Evolutionary conservation across 2,888 invertebrate genomes (phyloP).

Genomic region (Colletes collaris): DNA sequence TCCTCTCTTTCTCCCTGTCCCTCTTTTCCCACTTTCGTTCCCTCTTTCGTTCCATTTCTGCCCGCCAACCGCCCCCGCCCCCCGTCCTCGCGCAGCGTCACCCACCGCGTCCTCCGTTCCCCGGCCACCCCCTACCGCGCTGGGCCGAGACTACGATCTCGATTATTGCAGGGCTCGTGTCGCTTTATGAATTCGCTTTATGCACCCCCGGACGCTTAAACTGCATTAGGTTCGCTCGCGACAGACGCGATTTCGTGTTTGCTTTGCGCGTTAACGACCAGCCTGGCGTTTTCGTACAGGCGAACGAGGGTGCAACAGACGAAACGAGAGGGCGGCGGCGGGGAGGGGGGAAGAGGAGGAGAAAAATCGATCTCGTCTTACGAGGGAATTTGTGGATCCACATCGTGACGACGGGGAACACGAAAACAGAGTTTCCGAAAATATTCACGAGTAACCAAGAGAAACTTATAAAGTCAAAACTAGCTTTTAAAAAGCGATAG

Average conservation of each 20-base stretch:
- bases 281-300: constrained; percentile 6
- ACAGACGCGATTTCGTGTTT: constrained; percentile 54
- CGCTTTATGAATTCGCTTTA: constrained; percentile 70
- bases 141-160: constrained; percentile 61
- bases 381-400: too few species aligned
- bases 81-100: not conserved
- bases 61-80: constrained; percentile 1
- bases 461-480: too few species aligned
- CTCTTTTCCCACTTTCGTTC: constrained; percentile 38
- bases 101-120: constrained; percentile 16
- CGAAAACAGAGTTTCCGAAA: too few species aligned
- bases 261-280: constrained; percentile 43
- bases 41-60: constrained; percentile 51
- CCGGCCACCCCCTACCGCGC: constrained; percentile 26
- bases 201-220: constrained; percentile 63
- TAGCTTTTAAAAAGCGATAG: too few species aligned
- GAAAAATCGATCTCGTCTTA: constrained; percentile 16
- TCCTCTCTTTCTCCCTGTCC: constrained; percentile 57
- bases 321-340: too few species aligned
- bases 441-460: too few species aligned
- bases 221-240: constrained; percentile 61
- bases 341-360: not conserved
- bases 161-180: constrained; percentile 66
- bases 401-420: too few species aligned
- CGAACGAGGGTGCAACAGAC: not conserved